phyloP scores from a whole-genome alignment of 2,888 invertebrate genomes.

The Iphiclides podalirius region DNA sequence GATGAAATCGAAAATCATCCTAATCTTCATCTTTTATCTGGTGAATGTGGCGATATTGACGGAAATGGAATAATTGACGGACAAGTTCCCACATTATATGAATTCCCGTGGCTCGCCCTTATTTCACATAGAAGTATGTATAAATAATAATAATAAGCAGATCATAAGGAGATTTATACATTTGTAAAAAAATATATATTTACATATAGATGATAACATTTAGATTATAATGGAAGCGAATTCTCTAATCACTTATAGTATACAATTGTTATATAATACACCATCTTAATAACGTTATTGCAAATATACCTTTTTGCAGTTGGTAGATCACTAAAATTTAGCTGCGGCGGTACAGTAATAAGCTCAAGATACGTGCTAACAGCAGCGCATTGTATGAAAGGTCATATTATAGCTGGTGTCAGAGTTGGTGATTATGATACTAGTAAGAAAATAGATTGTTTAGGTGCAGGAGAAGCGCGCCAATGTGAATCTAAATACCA shows the following conservation, averaged over 20 bases:
- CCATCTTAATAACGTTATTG: too few species aligned
- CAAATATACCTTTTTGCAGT: too few species aligned
- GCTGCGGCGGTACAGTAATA: slow-evolving; percentile 32
- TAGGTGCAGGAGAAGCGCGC: background rate
- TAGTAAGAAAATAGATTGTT: background rate
- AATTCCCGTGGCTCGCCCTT: slow-evolving; percentile 84
- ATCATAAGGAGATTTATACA: too few species aligned
- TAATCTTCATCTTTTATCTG: slow-evolving; percentile 30
- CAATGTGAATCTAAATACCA: slow-evolving; percentile 7
- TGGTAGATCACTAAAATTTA: too few species aligned
- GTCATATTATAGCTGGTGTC: slow-evolving; percentile 42
- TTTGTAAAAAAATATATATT: too few species aligned
- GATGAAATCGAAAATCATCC: slow-evolving; percentile 43
- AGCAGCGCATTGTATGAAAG: slow-evolving; percentile 62
- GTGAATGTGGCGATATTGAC: slow-evolving; percentile 66
- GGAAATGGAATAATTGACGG: slow-evolving; percentile 76
- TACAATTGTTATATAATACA: too few species aligned
- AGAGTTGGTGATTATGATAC: slow-evolving; percentile 31
- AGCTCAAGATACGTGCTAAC: slow-evolving; percentile 65
- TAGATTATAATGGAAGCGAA: too few species aligned
- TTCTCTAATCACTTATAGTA: too few species aligned
- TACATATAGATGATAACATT: too few species aligned
- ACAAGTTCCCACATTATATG: slow-evolving; percentile 65
- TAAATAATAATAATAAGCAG: too few species aligned
- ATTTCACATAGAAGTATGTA: slow-evolving; percentile 38